phyloP scores from a whole-genome alignment of 2,888 invertebrate genomes.

The Drosophila paramelanica region DNA sequence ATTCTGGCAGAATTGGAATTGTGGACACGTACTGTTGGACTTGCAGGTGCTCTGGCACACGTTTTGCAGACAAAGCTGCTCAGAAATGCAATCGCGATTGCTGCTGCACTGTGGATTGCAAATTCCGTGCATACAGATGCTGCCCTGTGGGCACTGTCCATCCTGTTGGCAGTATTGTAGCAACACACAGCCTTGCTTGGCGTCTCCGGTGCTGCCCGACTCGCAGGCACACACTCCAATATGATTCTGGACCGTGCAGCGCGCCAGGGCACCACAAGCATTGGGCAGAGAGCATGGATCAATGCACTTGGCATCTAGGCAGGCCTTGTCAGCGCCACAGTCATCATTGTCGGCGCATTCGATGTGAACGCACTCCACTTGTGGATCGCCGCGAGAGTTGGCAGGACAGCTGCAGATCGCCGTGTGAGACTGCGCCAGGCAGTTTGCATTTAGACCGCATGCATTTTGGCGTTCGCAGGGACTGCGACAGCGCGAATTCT shows the following conservation, averaged over 20 bases:
- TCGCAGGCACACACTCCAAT: constrained; percentile 93
- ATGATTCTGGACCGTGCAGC: constrained; percentile 91
- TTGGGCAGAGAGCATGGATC: constrained; percentile 93
- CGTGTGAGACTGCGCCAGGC: constrained; percentile 89
- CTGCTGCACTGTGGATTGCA: constrained; percentile 92
- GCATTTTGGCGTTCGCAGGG: constrained; percentile 89
- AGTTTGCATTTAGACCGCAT: constrained; percentile 92
- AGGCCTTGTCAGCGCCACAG: constrained; percentile 89
- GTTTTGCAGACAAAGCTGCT: constrained; percentile 93
- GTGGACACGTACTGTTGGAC: constrained; percentile 92
- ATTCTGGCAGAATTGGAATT: constrained; percentile 93
- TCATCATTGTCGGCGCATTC: constrained; percentile 93
- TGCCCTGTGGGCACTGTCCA: constrained; percentile 92
- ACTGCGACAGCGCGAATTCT: constrained; percentile 91
- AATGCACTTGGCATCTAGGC: constrained; percentile 91
- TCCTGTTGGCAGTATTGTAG: constrained; percentile 93
- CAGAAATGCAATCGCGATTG: constrained; percentile 92
- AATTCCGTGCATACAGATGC: constrained; percentile 92
- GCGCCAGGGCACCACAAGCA: constrained; percentile 92
- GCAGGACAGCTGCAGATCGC: constrained; percentile 91
- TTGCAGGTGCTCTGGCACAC: constrained; percentile 94
- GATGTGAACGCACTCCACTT: constrained; percentile 89
- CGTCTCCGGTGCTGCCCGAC: constrained; percentile 93
- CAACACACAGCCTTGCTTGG: constrained; percentile 92
- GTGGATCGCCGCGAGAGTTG: constrained; percentile 91